A percentile compares a stretch with the other conserved stretches of the same genome.
phyloP scores from a whole-genome alignment of 2,113 vertebrate species.

The Excalfactoria chinensis region DNA sequence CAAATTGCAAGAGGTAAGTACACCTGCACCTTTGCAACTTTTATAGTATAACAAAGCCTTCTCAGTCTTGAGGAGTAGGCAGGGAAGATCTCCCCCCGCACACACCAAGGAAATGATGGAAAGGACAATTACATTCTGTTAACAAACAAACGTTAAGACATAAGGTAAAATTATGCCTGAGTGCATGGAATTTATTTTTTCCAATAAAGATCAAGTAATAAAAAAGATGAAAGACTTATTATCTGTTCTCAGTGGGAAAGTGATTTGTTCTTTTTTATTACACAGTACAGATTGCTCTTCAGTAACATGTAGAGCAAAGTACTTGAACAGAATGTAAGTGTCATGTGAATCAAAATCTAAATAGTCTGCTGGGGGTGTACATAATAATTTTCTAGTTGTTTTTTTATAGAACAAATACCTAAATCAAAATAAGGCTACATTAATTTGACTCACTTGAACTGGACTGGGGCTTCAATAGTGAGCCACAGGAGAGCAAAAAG shows the following conservation, averaged over 20 bases:
- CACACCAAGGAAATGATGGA: slow-evolving; percentile 1
- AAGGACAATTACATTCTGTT: slow-evolving; percentile 43
- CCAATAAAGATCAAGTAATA: slow-evolving; percentile 44
- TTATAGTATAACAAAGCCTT: neutral
- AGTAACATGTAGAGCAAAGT: slow-evolving; percentile 3
- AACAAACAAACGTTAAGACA: slow-evolving; percentile 54
- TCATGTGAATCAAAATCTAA: slow-evolving; percentile 14
- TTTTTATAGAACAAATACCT: neutral
- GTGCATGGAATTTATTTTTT: slow-evolving; percentile 44
- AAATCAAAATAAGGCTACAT: slow-evolving; percentile 11
- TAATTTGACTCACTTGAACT: slow-evolving; percentile 4
- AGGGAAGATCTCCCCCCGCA: neutral
- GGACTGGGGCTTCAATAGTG: neutral
- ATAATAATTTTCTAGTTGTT: neutral
- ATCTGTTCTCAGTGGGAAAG: slow-evolving; percentile 37
- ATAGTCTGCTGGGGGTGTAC: neutral
- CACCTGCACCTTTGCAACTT: neutral
- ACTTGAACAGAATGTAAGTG: slow-evolving; percentile 26
- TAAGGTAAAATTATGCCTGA: slow-evolving; percentile 49
- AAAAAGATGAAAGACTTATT: slow-evolving; percentile 58
- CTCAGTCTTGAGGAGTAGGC: neutral
- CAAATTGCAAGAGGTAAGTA: neutral
- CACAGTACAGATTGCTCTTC: neutral
- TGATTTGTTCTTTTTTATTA: slow-evolving; percentile 55
- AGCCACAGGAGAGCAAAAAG: neutral